A percentile compares a stretch with the other conserved stretches of the same genome.
Evolutionary conservation across 2,888 invertebrate species (phyloP).

Genomic region (Anoplius nigerrimus): DNA sequence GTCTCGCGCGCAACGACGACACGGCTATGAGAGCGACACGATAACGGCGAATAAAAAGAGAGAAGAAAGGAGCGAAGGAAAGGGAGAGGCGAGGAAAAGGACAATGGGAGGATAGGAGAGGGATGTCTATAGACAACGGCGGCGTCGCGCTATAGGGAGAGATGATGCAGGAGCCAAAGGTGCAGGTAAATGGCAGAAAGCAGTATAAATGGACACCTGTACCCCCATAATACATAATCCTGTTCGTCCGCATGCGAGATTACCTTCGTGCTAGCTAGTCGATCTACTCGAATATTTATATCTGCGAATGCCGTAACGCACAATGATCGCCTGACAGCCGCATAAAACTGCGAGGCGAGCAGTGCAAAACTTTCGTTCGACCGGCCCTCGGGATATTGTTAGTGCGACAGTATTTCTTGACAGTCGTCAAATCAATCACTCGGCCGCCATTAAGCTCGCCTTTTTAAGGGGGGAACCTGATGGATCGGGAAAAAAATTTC

Average conservation of each 20-base stretch:
- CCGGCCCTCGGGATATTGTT: too few relatives aligned
- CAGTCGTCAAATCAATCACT: too few relatives aligned
- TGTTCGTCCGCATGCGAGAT: too few relatives aligned
- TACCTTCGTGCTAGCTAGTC: slow-evolving; percentile 30
- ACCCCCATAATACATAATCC: slow-evolving; percentile 57
- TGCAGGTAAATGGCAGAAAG: slow-evolving; percentile 30
- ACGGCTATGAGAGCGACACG: slow-evolving; percentile 14
- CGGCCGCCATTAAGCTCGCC: too few relatives aligned
- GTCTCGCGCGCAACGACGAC: slow-evolving; percentile 32
- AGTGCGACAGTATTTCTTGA: too few relatives aligned
- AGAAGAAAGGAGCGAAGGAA: slow-evolving; percentile 6
- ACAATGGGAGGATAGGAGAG: slow-evolving; percentile 17
- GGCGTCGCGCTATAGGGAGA: slow-evolving; percentile 36
- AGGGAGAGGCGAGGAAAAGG: neutral
- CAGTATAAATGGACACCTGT: slow-evolving; percentile 61
- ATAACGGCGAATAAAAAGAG: neutral
- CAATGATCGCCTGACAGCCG: slow-evolving; percentile 49
- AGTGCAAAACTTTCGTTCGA: too few relatives aligned
- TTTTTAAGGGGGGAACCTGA: too few relatives aligned
- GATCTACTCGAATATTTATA: slow-evolving; percentile 42
- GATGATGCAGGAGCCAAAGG: slow-evolving; percentile 33
- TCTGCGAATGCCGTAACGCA: slow-evolving; percentile 44
- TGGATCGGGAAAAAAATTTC: too few relatives aligned
- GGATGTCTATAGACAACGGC: slow-evolving; percentile 44
- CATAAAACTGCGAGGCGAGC: too few relatives aligned